Conservation (phyloP, 2,113 vertebrate species). For the Sminthopsis crassicaudata region DNA sequence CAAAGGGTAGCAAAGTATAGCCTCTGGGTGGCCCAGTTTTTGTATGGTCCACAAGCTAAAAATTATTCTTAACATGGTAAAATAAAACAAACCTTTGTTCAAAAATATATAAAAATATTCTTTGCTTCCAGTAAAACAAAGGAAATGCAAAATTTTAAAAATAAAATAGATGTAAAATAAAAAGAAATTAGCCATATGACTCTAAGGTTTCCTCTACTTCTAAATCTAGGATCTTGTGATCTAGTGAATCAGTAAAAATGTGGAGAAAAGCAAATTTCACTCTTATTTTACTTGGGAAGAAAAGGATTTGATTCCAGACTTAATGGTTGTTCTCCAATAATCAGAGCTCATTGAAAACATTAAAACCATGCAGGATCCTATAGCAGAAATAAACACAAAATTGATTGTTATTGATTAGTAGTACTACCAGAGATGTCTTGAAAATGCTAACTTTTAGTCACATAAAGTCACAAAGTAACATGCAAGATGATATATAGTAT, state of each 20-base stretch:
- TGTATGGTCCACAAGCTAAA: background rate
- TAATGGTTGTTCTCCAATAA: background rate
- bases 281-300: background rate
- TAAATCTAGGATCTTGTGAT: background rate
- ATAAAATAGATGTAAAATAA: background rate
- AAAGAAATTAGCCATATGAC: background rate
- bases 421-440: background rate
- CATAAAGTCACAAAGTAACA: background rate
- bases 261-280: background rate
- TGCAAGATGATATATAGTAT: background rate
- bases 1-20: background rate
- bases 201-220: background rate
- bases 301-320: background rate
- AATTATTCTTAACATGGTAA: background rate
- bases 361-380: background rate
- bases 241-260: background rate
- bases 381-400: background rate
- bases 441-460: background rate
- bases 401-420: background rate
- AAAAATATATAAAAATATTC: too few species aligned
- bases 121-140: too few species aligned
- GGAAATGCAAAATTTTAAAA: background rate
- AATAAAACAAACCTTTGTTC: too few species aligned
- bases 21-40: background rate
- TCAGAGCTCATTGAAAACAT: background rate